These are phyloP conservation scores for Dryococelus australis DNA, from an alignment of 2,888 invertebrate genomes.

Conservation along the genomic window DNA sequence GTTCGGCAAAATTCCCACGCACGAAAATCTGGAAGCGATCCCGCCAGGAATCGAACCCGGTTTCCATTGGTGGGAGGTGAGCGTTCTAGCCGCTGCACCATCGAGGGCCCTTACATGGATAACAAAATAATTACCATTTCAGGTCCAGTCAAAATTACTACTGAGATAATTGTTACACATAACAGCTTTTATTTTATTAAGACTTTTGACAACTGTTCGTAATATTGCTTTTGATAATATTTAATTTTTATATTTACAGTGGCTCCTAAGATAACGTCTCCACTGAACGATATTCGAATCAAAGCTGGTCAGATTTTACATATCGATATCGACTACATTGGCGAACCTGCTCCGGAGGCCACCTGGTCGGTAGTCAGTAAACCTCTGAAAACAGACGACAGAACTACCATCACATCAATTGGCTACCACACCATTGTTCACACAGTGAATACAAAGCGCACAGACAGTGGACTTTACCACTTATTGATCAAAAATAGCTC, in stretches of 20 bases:
- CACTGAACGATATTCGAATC: constrained; percentile 86
- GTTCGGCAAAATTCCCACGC: too few relatives aligned
- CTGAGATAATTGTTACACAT: too few relatives aligned
- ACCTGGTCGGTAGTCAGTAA: constrained; percentile 83
- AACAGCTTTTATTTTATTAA: too few relatives aligned
- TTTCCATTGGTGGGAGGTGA: too few relatives aligned
- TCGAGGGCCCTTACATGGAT: too few relatives aligned
- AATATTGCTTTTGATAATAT: too few relatives aligned
- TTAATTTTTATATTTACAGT: constrained; percentile 61
- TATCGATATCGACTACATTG: constrained; percentile 89
- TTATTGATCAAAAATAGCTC: constrained; percentile 89
- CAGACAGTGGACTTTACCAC: constrained; percentile 90
- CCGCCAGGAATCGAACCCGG: too few relatives aligned
- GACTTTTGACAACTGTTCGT: too few relatives aligned
- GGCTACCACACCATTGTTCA: constrained; percentile 92
- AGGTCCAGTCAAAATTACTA: too few relatives aligned
- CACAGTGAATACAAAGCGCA: constrained; percentile 90
- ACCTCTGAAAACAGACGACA: constrained; percentile 76
- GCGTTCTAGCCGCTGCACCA: too few relatives aligned
- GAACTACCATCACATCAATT: constrained; percentile 88
- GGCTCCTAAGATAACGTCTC: constrained; percentile 93
- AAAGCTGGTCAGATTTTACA: constrained; percentile 93
- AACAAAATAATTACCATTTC: too few relatives aligned
- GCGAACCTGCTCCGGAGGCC: constrained; percentile 91
- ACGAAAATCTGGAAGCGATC: too few relatives aligned